These are phyloP conservation scores for Lophotis ruficrista DNA, from an alignment of 2,113 vertebrate genomes.

Conservation along the genomic window DNA sequence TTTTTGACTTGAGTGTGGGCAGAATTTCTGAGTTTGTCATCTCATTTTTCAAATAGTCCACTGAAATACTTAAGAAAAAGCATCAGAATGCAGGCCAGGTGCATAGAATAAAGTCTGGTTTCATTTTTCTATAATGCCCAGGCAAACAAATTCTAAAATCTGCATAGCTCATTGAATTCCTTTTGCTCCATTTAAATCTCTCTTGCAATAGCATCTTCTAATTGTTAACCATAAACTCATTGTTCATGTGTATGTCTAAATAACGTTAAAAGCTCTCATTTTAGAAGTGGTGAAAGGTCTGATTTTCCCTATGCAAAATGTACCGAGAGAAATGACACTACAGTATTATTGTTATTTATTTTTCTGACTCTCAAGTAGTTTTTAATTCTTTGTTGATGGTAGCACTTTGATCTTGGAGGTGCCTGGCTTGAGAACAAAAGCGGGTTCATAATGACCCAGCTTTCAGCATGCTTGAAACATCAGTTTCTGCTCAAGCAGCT, in stretches of 20 bases:
- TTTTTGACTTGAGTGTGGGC: background rate
- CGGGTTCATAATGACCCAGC: background rate
- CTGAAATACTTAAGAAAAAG: background rate
- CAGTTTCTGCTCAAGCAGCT: background rate
- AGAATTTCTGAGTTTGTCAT: background rate
- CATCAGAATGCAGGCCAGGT: background rate
- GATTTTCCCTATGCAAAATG: background rate
- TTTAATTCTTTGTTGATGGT: background rate
- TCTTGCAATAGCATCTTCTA: background rate
- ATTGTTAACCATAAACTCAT: background rate
- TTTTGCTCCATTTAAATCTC: background rate
- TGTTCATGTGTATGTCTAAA: background rate
- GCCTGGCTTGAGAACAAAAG: conserved; percentile 9
- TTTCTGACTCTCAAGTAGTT: background rate
- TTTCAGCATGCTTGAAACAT: background rate
- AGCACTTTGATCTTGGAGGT: background rate
- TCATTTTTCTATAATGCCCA: background rate
- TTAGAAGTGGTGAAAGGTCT: background rate
- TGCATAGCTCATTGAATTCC: background rate
- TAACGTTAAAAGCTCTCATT: background rate
- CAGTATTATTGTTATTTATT: background rate
- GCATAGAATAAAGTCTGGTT: background rate
- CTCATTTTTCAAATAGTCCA: background rate
- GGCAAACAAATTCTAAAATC: background rate
- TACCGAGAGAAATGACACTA: background rate